These are phyloP conservation scores for Heterodera filipjevi DNA, from an alignment of 2,888 invertebrate species.

Conservation along the genomic window DNA sequence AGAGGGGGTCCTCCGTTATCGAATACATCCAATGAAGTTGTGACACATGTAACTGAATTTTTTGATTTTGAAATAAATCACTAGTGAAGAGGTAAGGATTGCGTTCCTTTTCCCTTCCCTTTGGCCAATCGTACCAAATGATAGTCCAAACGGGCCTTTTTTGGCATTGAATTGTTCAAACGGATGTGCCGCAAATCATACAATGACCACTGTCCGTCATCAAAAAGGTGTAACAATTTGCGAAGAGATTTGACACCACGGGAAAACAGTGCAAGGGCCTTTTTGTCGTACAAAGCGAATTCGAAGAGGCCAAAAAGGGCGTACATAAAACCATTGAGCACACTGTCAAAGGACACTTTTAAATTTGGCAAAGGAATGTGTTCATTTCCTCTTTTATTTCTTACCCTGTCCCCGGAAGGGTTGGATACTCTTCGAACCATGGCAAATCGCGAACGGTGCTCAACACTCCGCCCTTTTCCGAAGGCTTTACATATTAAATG, in stretches of 20 bases:
- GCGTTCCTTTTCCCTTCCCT: no score
- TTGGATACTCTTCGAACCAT: constrained; percentile 26
- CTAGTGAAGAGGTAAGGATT: no score
- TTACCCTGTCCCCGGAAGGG: constrained; percentile 3
- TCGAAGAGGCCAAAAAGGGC: constrained; percentile 24
- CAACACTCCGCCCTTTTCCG: constrained; percentile 16
- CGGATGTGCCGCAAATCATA: constrained; percentile 20
- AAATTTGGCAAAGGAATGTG: not conserved
- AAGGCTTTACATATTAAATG: constrained; percentile 7
- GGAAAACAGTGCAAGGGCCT: constrained; percentile 3
- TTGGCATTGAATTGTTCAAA: constrained; percentile 1
- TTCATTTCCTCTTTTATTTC: not conserved
- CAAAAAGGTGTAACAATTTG: constrained; percentile 15
- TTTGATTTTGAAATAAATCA: no score
- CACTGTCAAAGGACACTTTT: not conserved
- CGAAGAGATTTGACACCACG: constrained; percentile 21
- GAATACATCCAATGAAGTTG: constrained; percentile 16
- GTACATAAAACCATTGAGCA: constrained; percentile 21
- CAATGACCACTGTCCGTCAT: constrained; percentile 19
- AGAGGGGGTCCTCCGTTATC: constrained; percentile 10
- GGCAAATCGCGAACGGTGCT: not conserved
- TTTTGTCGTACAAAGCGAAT: constrained; percentile 10
- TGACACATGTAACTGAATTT: not conserved
- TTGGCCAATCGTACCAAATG: not conserved
- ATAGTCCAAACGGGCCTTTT: constrained; percentile 20